Evolutionary conservation across 2,888 invertebrate genomes (phyloP), one percentile per base, ranked within the genome.

Genomic region (Liopterus haemorrhoidalis): DNA sequence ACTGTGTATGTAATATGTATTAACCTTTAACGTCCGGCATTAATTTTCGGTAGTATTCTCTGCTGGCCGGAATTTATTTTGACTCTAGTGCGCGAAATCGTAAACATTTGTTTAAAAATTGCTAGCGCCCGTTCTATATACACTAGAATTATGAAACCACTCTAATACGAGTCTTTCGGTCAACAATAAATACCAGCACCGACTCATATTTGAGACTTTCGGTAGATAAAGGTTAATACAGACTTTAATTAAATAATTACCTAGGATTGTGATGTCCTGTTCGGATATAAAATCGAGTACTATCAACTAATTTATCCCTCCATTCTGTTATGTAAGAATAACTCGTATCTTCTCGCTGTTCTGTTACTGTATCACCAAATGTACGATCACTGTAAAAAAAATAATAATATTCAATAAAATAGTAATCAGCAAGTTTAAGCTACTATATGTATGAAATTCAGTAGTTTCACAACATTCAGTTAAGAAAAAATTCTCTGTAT

Each of bases 271-370:
- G 79, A 66, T 93, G 91, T 0, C 85, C 84, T 22, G 78, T 75
- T 49, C 79, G 75, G 38, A 82, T 81, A 62, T 86, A 81, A 66
- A 93, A 93, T 42, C 72, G 69, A 32, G 79, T 74, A 1, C 90
- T 90, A 61, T 88, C 85, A 0, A 92, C 77, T 4, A 90, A 66
- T 64, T 83, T 83, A 59, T 89, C 87, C 54, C 79, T 78, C 92
- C 93, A 93, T 59, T 89, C 87, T 41, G 81, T 82, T 51, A 81
- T 78, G 59, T 93, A 93, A 66, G 83, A 85, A 67, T 88, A 89
- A 15, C 79, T 76, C 43, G 80, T 81, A 19, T 82, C 79, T 44
- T 75, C 76, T 2, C 65, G 57, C n/a, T 73, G 63, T 20, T 72
- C 63, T 12, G 67, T 61, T n/a, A 71, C 68, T 19, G 68, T 70